Base-by-base conservation (phyloP, 1,140 invertebrate species). In the Homalodisca vitripennis region DNA sequence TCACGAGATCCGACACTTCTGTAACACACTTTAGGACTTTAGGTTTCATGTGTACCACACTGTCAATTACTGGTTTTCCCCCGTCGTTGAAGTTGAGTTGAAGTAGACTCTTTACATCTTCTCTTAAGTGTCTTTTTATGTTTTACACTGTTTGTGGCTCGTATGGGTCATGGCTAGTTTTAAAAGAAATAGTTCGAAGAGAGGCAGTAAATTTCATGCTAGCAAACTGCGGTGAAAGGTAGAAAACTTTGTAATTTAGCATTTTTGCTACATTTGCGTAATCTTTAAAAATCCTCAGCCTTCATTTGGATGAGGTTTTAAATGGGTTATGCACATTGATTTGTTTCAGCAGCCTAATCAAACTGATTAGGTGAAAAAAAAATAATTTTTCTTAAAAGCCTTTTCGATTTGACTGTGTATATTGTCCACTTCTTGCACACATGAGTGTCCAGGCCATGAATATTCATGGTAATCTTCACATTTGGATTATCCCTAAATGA, bases 381-480 rank as follows among this genome's bases (percentile, higher is more conserved):
- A 68, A 12, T 68, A 51, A 41, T 1, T 34, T 55, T 73, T 74
- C 22, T 55, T 65, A 32, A 76, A 66, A 24, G 70, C 57, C 66
- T 68, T 74, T 73, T 77, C 74, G 53, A 76, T 77, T 24, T 20
- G 29, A 57, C 74, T 77, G 62, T 77, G 75, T 1, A 71, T 68
- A 64, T 51, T 14, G 69, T 77, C 76, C n/a, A 75, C 69, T 70
- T 77, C 75, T 63, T 77, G 75, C 13, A 73, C 55, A 65, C 71
- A 72, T 14, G 73, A 73, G 62, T 77, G 74, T 46, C 75, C 75
- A 17, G 76, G 74, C 41, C 65, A 63, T 31, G 74, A 75, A 71
- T 72, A 77, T 72, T 76, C 70, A 76, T 70, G 41, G 66, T 74
- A 29, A 76, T 69, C 13, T 13, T 68, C 17, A 77, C 41, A 41